Base-by-base conservation (phyloP, 92 coral and sea anemone species). In the Pocillopora meandrina region DNA sequence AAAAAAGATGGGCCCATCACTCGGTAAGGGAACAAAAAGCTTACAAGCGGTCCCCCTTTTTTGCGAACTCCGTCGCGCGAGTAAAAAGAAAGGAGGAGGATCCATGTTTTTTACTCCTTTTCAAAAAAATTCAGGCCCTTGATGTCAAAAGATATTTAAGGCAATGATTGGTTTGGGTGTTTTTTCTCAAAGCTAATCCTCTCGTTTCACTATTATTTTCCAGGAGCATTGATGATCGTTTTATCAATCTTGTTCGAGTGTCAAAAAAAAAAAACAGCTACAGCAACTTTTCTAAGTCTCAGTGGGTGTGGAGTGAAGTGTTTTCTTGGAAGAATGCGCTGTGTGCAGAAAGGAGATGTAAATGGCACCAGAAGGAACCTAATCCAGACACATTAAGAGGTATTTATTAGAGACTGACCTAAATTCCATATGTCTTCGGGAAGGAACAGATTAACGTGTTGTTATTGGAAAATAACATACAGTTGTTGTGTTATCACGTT, bases 301-400 rank as follows among this genome's bases (percentile, higher is more conserved):
- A 90, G 66, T 92, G 95, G 95, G 84, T 92, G 21, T 92, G 92
- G 95, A 92, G 92, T 68, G 90, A 92, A 31, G 67, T 92, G 58
- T 86, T 92, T 60, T 76, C 84, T 63, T 89, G 92, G 92, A 61
- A 69, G 2, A 84, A 84, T 21, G 70, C 65, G 12, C 68, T 65
- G 9, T 31, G 20, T 68, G 89, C 88, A 8, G 70, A 47, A 14
- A 67, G 61, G 2, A 89, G 87, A 20, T 89, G 92, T 19, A 71
- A 78, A 13, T 89, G 92, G 92, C 82, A 84, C 42, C 56, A 60
- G 15, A 21, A 66, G 49, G 85, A 84, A 58, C 85, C 92, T 9
- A 74, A 57, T 31, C 92, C 92, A 26, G 65, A 31, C 9, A 34
- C 67, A 47, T 71, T 89, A 20, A 84, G 55, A 85, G 89, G 92